phyloP scores from a whole-genome alignment of 2,888 invertebrate species.

The Microctonus aethiopoides region DNA sequence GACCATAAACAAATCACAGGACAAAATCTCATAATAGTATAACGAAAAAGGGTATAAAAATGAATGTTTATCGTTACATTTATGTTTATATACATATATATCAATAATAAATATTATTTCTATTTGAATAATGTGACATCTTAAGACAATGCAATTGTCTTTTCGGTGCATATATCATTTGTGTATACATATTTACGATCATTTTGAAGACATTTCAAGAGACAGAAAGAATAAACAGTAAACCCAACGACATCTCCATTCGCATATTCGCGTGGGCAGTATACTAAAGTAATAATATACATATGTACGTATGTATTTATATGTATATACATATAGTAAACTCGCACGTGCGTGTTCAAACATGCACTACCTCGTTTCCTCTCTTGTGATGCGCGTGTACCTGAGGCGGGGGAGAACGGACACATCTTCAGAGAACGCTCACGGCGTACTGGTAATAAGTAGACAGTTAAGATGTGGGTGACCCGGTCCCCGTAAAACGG shows the following conservation, averaged over 20 bases:
- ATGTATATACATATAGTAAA: not conserved
- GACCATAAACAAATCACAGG: not conserved
- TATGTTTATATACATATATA: not conserved
- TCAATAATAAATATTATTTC: not conserved
- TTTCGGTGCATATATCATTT: not conserved
- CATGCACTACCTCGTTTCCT: not conserved
- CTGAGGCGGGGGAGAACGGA: not conserved
- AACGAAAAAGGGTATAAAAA: not conserved
- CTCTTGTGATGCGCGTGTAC: not conserved
- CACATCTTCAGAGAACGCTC: constrained; percentile 2
- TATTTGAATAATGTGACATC: not conserved
- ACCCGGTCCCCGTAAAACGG: constrained; percentile 62
- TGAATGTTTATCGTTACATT: not conserved
- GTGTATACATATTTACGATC: constrained; percentile 22
- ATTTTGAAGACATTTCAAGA: constrained; percentile 2
- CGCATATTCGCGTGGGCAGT: constrained; percentile 19
- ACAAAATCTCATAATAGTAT: not conserved
- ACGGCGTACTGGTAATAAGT: constrained; percentile 47
- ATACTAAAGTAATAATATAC: not conserved
- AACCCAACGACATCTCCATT: constrained; percentile 26
- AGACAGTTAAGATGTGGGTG: constrained; percentile 59
- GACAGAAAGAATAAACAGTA: constrained; percentile 14
- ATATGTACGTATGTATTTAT: too few species aligned
- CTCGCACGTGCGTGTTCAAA: not conserved
- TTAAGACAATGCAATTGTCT: constrained; percentile 1